These are phyloP conservation scores for Cryptoleucopteryx plumbea DNA, from an alignment of 2,113 vertebrate genomes.

Conservation along the genomic window DNA sequence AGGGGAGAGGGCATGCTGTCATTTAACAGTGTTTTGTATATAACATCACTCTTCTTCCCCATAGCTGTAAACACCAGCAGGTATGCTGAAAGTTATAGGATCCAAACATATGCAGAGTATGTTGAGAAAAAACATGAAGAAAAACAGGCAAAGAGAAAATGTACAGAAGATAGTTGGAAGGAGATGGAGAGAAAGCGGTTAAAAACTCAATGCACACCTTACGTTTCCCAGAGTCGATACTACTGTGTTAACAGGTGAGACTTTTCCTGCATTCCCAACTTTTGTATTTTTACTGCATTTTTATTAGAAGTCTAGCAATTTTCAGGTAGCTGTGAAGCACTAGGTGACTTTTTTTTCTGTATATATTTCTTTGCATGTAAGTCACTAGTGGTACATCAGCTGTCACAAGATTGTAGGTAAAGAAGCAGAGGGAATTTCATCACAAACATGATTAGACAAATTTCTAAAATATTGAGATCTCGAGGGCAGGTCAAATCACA, in stretches of 20 bases:
- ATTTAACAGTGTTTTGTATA: not conserved
- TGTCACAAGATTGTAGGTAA: not conserved
- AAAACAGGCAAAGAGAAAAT: conserved; percentile 78
- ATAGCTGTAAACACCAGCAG: conserved; percentile 95
- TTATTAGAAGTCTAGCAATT: not conserved
- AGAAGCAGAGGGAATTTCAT: not conserved
- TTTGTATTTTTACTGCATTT: not conserved
- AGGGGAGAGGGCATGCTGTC: not conserved
- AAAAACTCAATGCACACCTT: conserved; percentile 66
- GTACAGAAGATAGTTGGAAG: conserved; percentile 87
- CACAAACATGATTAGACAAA: not conserved
- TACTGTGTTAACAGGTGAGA: conserved; percentile 68
- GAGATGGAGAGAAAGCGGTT: conserved; percentile 75
- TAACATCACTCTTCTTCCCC: not conserved
- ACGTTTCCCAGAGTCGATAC: conserved; percentile 48
- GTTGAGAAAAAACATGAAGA: conserved; percentile 81
- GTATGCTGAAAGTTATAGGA: conserved; percentile 95
- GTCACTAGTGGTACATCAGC: not conserved
- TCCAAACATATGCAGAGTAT: conserved; percentile 96
- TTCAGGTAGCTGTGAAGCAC: not conserved
- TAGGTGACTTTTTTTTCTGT: not conserved
- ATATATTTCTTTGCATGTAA: not conserved
- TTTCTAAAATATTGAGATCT: not conserved
- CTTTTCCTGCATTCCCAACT: not conserved
- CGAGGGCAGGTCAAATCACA: not conserved